Percentiles rank a stretch among this genome's conserved stretches.
These are phyloP conservation scores for Raphicerus campestris DNA, from an alignment of 2,113 vertebrate genomes.

Conservation along the genomic window DNA sequence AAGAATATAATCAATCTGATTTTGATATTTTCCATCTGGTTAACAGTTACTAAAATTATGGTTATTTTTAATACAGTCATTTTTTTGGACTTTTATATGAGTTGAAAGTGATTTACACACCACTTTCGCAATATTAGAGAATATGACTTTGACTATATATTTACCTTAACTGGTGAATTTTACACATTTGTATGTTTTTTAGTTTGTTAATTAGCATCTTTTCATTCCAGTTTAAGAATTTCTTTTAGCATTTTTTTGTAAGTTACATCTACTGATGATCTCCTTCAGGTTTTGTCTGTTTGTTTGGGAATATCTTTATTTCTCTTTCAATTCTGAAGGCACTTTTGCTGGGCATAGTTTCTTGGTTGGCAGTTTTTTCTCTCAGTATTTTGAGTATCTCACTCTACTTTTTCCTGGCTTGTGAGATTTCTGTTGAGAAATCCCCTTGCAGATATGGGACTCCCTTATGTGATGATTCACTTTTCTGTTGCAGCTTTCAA, in stretches of 20 bases:
- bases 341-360: background rate
- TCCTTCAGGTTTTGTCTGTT: background rate
- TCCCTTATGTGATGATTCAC: background rate
- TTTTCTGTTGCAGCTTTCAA: background rate
- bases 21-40: background rate
- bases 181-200: background rate
- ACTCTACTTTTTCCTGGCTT: background rate
- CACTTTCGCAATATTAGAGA: background rate
- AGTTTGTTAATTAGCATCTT: background rate
- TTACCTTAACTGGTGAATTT: background rate
- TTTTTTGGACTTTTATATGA: background rate
- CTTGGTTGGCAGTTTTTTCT: background rate
- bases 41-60: background rate
- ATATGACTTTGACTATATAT: background rate
- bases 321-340: background rate
- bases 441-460: background rate
- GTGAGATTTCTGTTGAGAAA: background rate
- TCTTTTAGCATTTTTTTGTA: background rate
- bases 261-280: background rate
- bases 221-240: background rate
- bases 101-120: background rate
- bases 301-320: background rate
- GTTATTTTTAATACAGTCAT: background rate
- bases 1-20: background rate
- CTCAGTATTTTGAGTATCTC: background rate